Conservation (phyloP, 1,140 invertebrate species). For the Drosophila navojoa region DNA sequence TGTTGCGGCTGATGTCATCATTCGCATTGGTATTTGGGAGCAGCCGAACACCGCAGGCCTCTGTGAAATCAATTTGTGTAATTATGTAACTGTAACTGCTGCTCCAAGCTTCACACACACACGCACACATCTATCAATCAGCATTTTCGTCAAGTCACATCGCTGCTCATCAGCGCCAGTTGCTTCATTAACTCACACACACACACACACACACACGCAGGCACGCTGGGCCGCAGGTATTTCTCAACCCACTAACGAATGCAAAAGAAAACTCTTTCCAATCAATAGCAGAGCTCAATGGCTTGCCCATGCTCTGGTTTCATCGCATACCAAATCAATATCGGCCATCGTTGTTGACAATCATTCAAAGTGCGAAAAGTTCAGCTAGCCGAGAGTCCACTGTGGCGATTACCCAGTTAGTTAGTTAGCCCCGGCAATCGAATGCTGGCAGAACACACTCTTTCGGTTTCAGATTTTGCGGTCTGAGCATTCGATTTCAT, state of each 20-base stretch:
- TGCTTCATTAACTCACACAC: slow-evolving; percentile 36
- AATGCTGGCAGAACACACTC: too few relatives aligned
- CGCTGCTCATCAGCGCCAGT: slow-evolving; percentile 15
- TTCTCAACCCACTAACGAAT: background rate
- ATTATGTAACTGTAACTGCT: slow-evolving; percentile 67
- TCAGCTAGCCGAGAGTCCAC: too few relatives aligned
- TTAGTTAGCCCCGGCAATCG: too few relatives aligned
- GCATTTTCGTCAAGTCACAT: slow-evolving; percentile 19
- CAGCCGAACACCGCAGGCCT: slow-evolving; percentile 52
- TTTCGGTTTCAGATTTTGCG: too few relatives aligned
- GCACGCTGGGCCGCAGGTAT: background rate
- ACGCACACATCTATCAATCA: slow-evolving; percentile 35
- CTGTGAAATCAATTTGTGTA: slow-evolving; percentile 67
- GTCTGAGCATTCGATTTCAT: slow-evolving; percentile 16
- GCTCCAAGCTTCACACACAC: slow-evolving; percentile 12
- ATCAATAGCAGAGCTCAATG: background rate
- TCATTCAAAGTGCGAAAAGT: background rate
- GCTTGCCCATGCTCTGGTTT: too few relatives aligned
- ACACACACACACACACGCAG: background rate
- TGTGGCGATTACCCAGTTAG: too few relatives aligned
- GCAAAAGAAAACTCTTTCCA: background rate
- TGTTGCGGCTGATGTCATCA: slow-evolving; percentile 54
- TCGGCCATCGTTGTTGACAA: too few relatives aligned
- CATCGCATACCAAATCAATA: too few relatives aligned
- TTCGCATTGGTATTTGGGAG: slow-evolving; percentile 50